Evolutionary conservation across 2,888 invertebrate species (phyloP).

Genomic region (Monoplex corrugatus): DNA sequence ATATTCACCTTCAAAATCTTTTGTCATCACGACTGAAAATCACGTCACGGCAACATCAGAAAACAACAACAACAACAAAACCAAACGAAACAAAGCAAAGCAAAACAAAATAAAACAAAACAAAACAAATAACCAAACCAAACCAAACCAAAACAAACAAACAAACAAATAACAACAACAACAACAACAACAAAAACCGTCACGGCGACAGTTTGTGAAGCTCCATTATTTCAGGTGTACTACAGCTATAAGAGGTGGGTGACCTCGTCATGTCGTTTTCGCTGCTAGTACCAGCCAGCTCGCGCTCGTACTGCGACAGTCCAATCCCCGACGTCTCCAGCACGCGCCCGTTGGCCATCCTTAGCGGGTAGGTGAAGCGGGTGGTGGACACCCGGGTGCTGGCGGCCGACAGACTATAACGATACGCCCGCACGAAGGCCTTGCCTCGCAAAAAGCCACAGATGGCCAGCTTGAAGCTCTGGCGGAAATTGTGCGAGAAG

Average conservation of each 20-base stretch:
- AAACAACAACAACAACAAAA: no score
- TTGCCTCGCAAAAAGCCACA: slow-evolving; percentile 63
- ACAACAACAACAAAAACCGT: no score
- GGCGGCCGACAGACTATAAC: slow-evolving; percentile 58
- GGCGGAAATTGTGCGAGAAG: slow-evolving; percentile 87
- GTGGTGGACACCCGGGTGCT: slow-evolving; percentile 56
- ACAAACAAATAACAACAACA: no score
- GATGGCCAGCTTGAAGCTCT: slow-evolving; percentile 73
- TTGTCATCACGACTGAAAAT: no score
- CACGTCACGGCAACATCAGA: no score
- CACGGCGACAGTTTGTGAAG: slow-evolving; percentile 29
- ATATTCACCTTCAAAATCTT: no score
- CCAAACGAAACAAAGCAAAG: no score
- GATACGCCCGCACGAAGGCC: slow-evolving; percentile 60
- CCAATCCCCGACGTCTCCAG: background rate
- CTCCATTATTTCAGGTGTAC: slow-evolving; percentile 41
- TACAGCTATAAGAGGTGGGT: background rate
- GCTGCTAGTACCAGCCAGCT: slow-evolving; percentile 48
- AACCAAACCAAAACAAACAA: no score
- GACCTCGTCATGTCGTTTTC: slow-evolving; percentile 52
- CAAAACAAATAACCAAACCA: no score
- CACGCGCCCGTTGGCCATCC: background rate
- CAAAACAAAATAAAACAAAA: no score
- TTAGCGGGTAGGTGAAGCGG: slow-evolving; percentile 49
- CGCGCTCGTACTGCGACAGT: background rate